Evolutionary conservation across 2,888 invertebrate species (phyloP).

Genomic region (Drosophila planitibia): DNA sequence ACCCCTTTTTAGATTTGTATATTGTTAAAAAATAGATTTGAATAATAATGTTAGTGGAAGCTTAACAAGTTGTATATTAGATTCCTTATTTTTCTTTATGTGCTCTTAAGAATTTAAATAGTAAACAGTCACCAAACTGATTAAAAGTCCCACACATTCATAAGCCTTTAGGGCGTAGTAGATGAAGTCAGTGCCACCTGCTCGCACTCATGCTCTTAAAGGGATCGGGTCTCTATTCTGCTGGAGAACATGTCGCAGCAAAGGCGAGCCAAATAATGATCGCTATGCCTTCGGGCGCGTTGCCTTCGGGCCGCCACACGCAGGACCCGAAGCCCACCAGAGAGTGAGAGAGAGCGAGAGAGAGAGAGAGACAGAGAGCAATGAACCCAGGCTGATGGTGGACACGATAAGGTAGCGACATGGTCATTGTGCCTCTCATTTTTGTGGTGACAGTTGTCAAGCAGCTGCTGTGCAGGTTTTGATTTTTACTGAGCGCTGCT

Average conservation of each 20-base stretch:
- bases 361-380: background rate
- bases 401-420: background rate
- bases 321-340: background rate
- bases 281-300: background rate
- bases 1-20: background rate
- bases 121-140: background rate
- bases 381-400: background rate
- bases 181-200: background rate
- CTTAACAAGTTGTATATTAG: background rate
- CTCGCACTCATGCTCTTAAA: background rate
- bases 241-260: background rate
- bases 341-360: background rate
- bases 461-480: background rate
- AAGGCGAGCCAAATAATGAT: background rate
- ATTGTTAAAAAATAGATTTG: background rate
- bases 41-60: background rate
- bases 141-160: background rate
- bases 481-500: background rate
- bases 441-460: background rate
- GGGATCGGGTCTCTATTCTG: background rate
- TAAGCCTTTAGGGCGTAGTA: background rate
- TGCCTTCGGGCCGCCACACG: background rate
- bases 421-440: background rate
- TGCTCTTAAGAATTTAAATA: background rate
- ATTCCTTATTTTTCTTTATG: background rate